phyloP scores from a whole-genome alignment of 2,888 invertebrate species.

The Plebejus anna region DNA sequence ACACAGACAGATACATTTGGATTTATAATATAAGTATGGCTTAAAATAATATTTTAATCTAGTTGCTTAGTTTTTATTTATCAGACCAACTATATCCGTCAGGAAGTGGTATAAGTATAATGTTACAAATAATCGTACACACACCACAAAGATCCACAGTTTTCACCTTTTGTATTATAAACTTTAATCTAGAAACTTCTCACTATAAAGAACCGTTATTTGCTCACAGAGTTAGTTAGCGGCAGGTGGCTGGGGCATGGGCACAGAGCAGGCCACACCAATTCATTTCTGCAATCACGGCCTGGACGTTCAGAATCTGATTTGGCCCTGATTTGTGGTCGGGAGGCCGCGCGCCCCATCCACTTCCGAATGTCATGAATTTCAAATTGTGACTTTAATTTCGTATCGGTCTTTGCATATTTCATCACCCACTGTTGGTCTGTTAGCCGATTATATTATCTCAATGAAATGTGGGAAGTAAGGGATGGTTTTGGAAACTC shows the following conservation, averaged over 20 bases:
- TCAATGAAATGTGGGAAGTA: background rate
- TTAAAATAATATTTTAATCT: too few species aligned
- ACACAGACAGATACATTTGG: too few species aligned
- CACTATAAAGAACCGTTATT: background rate
- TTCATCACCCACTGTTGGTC: conserved; percentile 22
- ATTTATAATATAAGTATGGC: too few species aligned
- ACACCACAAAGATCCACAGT: too few species aligned
- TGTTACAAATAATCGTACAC: too few species aligned
- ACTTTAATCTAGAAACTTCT: background rate
- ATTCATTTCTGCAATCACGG: conserved; percentile 67
- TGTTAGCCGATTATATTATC: conserved; percentile 16
- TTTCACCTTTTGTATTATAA: background rate
- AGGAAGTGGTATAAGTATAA: too few species aligned
- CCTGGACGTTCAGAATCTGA: conserved; percentile 67
- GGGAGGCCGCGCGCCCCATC: conserved; percentile 39
- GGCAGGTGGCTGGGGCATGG: conserved; percentile 32
- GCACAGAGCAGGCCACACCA: conserved; percentile 34
- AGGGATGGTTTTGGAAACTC: background rate
- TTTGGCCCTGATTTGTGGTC: conserved; percentile 75
- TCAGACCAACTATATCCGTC: too few species aligned
- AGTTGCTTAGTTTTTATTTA: too few species aligned
- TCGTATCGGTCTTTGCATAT: conserved; percentile 29
- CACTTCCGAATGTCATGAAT: conserved; percentile 30
- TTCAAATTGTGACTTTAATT: conserved; percentile 29
- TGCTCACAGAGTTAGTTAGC: conserved; percentile 38